Percentiles rank a stretch among this genome's conserved stretches.
phyloP scores from a whole-genome alignment of 30 jellyfish, hydroid and myxozoan species.

The Haliclystus octoradiatus region DNA sequence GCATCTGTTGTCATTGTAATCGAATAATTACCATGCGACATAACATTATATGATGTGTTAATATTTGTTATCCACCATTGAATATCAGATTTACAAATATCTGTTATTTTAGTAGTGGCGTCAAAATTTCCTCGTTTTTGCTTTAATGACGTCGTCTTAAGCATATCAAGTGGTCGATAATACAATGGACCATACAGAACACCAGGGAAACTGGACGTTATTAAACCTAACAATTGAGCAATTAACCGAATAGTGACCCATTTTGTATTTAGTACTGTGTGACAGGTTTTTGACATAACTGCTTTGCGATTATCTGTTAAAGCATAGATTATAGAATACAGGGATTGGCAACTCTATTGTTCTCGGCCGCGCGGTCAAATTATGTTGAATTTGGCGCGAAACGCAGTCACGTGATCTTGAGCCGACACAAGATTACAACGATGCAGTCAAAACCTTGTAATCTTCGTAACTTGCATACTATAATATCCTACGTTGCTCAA shows the following conservation, averaged over 20 bases:
- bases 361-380: no score
- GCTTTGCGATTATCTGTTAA: no score
- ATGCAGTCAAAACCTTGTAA: no score
- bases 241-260: neutral
- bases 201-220: constrained; percentile 20
- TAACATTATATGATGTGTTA: neutral
- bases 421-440: no score
- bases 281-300: no score
- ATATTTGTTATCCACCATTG: constrained; percentile 16
- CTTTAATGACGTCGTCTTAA: constrained; percentile 9
- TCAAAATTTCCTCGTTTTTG: constrained; percentile 24
- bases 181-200: constrained; percentile 17
- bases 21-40: constrained; percentile 1
- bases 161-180: constrained; percentile 13
- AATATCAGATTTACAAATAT: constrained; percentile 7
- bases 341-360: no score
- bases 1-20: constrained; percentile 14
- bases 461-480: no score
- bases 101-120: constrained; percentile 14
- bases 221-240: neutral
- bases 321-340: no score
- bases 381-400: no score
- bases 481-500: no score
- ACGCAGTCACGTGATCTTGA: no score
- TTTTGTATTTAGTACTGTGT: no score